Evolutionary conservation across 2,888 invertebrate species (phyloP).

Genomic region (Cheilosia soror): DNA sequence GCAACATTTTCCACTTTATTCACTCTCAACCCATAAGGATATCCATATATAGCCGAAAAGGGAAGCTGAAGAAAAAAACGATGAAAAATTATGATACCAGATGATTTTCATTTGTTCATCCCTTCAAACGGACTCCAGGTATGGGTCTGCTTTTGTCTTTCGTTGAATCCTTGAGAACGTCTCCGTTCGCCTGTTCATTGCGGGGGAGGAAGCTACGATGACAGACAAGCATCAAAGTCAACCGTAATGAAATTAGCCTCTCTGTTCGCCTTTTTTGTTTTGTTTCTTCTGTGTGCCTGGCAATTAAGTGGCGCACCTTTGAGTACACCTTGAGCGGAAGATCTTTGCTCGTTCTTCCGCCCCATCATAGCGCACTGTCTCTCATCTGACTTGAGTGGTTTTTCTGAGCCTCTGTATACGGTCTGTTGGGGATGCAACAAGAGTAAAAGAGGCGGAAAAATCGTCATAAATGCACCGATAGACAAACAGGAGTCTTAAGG

Average conservation of each 20-base stretch:
- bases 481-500: constrained; percentile 67
- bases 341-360: constrained; percentile 23
- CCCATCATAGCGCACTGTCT: not conserved
- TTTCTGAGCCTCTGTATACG: constrained; percentile 26
- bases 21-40: constrained; percentile 47
- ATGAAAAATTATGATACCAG: constrained; percentile 73
- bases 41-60: not conserved
- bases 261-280: constrained; percentile 22
- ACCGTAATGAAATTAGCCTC: constrained; percentile 75
- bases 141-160: constrained; percentile 61
- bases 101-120: constrained; percentile 66
- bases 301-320: constrained; percentile 76
- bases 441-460: constrained; percentile 43
- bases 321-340: constrained; percentile 74
- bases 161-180: constrained; percentile 60
- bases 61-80: constrained; percentile 30
- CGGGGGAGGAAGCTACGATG: constrained; percentile 7
- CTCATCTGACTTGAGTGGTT: constrained; percentile 12
- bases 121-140: constrained; percentile 26
- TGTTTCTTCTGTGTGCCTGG: constrained; percentile 60
- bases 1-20: constrained; percentile 47
- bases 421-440: constrained; percentile 68
- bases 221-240: constrained; percentile 70
- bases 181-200: constrained; percentile 63
- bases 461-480: constrained; percentile 71